phyloP scores from a whole-genome alignment of 2,113 vertebrate species.

The Corythaixoides concolor region DNA sequence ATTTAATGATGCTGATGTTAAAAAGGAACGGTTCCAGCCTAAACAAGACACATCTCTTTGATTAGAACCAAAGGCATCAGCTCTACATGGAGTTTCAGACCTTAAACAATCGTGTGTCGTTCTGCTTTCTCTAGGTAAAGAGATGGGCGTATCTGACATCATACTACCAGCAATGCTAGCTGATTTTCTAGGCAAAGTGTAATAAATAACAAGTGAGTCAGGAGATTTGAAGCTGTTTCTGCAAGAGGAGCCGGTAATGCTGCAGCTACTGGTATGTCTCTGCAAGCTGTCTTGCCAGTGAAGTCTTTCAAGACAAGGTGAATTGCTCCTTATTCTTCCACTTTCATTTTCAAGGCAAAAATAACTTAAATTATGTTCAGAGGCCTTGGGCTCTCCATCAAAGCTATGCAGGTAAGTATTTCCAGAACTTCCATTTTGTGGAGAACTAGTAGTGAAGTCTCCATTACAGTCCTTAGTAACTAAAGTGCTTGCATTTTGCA shows the following conservation, averaged over 20 bases:
- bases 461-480: not conserved
- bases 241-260: not conserved
- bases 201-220: slow-evolving; percentile 46
- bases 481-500: slow-evolving; percentile 32
- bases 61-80: not conserved
- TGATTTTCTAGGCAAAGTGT: slow-evolving; percentile 73
- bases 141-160: slow-evolving; percentile 1
- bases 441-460: not conserved
- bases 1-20: slow-evolving; percentile 4
- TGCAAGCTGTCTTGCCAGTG: not conserved
- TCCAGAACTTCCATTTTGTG: not conserved
- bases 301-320: slow-evolving; percentile 48
- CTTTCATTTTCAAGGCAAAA: slow-evolving; percentile 46
- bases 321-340: not conserved
- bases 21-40: not conserved
- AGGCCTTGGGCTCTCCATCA: not conserved
- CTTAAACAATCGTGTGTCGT: not conserved
- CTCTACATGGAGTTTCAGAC: not conserved
- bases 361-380: slow-evolving; percentile 4
- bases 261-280: not conserved
- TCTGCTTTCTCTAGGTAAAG: slow-evolving; percentile 46
- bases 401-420: not conserved
- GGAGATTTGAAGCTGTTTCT: not conserved
- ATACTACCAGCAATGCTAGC: slow-evolving; percentile 35
- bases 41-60: not conserved